Evolutionary conservation across 2,797 vertebrate species (phyloP), one percentile per base, ranked within the genome.

Genomic region (Aplochiton taeniatus): DNA sequence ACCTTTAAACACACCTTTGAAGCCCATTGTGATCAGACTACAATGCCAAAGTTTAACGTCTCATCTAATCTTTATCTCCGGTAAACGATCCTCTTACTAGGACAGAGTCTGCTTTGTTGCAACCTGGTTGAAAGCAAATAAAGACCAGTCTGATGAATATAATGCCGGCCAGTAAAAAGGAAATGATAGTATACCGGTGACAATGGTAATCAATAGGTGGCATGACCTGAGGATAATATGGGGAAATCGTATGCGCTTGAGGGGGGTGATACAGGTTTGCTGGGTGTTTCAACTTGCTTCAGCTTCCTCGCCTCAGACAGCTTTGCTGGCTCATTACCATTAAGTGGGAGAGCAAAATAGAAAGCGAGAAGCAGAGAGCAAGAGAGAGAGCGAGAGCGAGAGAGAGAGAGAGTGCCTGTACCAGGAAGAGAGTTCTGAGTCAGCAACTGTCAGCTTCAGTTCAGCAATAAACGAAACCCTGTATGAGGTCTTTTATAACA

Each of bases 361-460:
- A 9, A 20, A n/a, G 8, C 20, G 41, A n/a, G 14, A 48, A 12
- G 14, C 59, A 50, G 19, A 48, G 11, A 61, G 47, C 20, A 11
- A 19, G 53, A 42, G 53, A 12, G 45, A 65, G 53, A 42, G 45
- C 11, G 63, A 44, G n/a, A 12, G 11, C 11, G 8, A 4, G 11
- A 63, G 49, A 63, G 43, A 56, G 56, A 44, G 51, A 14, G 11
- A 49, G 20, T 48, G 19, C 8, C 44, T 53, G n/a, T 12, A 56
- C 46, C 11, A 57, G 16, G 49, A 75, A 63, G 31, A 56, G 13
- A 65, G 70, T 70, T 73, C 75, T 74, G 81, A 89, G 78, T 86
- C 84, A 89, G 90, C 87, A 81, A 72, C 83, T 86, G 82, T 83
- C 82, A 64, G 67, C 75, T 79, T 59, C n/a, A 50, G 68, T 66